phyloP scores from a whole-genome alignment of 1,140 invertebrate species.

The Drosophila guanche region DNA sequence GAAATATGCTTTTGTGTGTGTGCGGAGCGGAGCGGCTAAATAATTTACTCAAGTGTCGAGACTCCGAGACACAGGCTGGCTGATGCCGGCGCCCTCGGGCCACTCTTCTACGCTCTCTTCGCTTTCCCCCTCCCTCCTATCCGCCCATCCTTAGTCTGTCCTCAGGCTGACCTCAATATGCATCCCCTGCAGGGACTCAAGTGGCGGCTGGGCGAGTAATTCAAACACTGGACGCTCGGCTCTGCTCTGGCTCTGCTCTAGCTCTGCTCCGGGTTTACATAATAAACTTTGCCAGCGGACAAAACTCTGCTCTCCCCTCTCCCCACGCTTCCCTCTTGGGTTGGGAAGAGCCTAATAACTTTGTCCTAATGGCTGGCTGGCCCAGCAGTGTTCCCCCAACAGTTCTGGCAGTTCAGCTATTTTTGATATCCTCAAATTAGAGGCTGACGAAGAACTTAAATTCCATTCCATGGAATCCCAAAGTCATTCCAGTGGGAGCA shows the following conservation, averaged over 20 bases:
- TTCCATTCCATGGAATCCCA: slow-evolving; percentile 39
- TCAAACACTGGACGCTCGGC: slow-evolving; percentile 61
- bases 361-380: slow-evolving; percentile 59
- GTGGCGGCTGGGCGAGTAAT: slow-evolving; percentile 70
- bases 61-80: slow-evolving; percentile 47
- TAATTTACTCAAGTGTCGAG: slow-evolving; percentile 81
- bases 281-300: slow-evolving; percentile 68
- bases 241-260: no score
- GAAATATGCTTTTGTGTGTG: slow-evolving; percentile 78
- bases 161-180: slow-evolving; percentile 73
- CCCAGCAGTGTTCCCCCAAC: background rate
- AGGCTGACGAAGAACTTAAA: slow-evolving; percentile 43
- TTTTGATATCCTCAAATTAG: slow-evolving; percentile 49
- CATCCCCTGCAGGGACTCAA: slow-evolving; percentile 66
- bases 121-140: background rate
- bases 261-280: slow-evolving; percentile 67
- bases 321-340: slow-evolving; percentile 10
- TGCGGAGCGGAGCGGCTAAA: slow-evolving; percentile 58
- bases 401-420: slow-evolving; percentile 26
- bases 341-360: slow-evolving; percentile 63
- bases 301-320: slow-evolving; percentile 20
- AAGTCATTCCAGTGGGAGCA: slow-evolving; percentile 31
- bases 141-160: slow-evolving; percentile 15
- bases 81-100: background rate
- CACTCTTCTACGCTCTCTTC: slow-evolving; percentile 3